phyloP scores from a whole-genome alignment of 2,888 invertebrate species.

The Tetramorium bicarinatum region DNA sequence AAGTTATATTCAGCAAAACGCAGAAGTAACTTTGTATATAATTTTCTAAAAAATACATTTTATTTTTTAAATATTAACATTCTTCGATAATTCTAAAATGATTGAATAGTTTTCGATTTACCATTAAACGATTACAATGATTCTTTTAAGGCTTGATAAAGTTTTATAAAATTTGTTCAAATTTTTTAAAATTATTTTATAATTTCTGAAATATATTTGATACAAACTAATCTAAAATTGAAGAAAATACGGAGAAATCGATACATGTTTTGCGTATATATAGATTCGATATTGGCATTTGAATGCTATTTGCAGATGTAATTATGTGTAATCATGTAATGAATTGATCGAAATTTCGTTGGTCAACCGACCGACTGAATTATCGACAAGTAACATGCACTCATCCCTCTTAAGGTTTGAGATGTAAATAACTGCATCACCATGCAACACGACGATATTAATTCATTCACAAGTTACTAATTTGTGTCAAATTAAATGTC shows the following conservation, averaged over 20 bases:
- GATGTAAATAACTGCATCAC: slow-evolving; percentile 16
- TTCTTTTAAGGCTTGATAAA: neutral
- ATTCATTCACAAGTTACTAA: neutral
- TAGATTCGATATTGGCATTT: neutral
- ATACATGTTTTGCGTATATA: neutral
- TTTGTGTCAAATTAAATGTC: slow-evolving; percentile 11
- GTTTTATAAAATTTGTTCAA: neutral
- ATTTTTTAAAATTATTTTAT: neutral
- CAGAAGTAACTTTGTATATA: neutral
- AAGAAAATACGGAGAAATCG: slow-evolving; percentile 5
- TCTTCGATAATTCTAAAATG: neutral
- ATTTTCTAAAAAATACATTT: neutral
- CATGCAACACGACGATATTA: neutral
- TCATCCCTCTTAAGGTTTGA: slow-evolving; percentile 6
- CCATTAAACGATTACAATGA: neutral
- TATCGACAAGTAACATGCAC: slow-evolving; percentile 3
- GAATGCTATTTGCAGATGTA: slow-evolving; percentile 32
- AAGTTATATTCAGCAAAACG: slow-evolving; percentile 3
- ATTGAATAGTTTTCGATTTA: neutral
- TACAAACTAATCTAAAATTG: neutral
- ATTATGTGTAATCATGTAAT: slow-evolving; percentile 48
- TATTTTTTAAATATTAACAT: neutral
- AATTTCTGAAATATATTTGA: neutral
- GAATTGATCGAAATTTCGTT: slow-evolving; percentile 34
- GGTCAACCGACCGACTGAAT: slow-evolving; percentile 23